Evolutionary conservation across 2,113 vertebrate species (phyloP).

Genomic region (Melierax canorus): DNA sequence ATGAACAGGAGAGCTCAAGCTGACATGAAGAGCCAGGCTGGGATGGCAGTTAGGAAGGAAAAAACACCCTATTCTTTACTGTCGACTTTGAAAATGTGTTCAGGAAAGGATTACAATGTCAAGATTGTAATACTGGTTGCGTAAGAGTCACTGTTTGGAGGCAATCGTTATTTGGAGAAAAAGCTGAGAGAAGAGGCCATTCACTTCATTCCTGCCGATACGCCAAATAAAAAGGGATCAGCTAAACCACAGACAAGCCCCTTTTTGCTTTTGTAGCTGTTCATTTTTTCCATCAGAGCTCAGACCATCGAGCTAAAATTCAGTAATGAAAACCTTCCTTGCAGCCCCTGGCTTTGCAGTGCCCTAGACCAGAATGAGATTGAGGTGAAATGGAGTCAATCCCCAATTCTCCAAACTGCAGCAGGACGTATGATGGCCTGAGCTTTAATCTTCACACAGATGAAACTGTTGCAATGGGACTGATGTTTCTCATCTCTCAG

Average conservation of each 20-base stretch:
- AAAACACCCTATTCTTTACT: slow-evolving; percentile 5
- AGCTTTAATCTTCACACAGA: not conserved
- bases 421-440: not conserved
- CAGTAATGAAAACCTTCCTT: slow-evolving; percentile 31
- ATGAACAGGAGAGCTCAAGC: not conserved
- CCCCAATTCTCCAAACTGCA: not conserved
- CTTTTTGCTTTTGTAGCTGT: slow-evolving; percentile 12
- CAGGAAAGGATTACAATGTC: slow-evolving; percentile 44
- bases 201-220: slow-evolving; percentile 25
- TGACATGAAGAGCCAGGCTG: not conserved
- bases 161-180: not conserved
- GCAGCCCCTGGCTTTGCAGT: not conserved
- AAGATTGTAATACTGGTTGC: slow-evolving; percentile 15
- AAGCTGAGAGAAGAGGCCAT: slow-evolving; percentile 12
- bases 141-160: not conserved
- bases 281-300: slow-evolving; percentile 43
- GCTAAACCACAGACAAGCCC: slow-evolving; percentile 37
- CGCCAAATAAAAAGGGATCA: slow-evolving; percentile 26
- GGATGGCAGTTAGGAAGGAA: slow-evolving; percentile 12
- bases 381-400: not conserved
- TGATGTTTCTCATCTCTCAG: slow-evolving; percentile 18
- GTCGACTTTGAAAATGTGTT: not conserved
- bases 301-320: not conserved
- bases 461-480: not conserved
- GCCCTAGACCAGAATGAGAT: not conserved